A percentile compares a stretch with the other conserved stretches of the same genome.
Conservation (phyloP, 2,797 vertebrate species). For the Ctenochaetus hawaiiensis region DNA sequence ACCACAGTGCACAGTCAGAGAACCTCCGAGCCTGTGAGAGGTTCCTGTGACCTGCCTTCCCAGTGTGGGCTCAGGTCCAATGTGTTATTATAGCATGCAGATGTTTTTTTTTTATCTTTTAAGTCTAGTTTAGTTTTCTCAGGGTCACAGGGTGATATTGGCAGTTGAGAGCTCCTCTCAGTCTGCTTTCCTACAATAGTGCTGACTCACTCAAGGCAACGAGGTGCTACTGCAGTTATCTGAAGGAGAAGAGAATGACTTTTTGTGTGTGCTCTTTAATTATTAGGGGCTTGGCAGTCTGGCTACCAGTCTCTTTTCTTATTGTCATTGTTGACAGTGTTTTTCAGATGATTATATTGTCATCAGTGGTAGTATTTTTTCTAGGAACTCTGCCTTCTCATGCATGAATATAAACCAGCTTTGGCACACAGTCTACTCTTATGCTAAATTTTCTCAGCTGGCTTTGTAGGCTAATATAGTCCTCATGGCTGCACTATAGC, state of each 20-base stretch:
- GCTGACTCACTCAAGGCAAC: conserved; percentile 37
- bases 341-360: no score
- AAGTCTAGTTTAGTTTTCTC: background rate
- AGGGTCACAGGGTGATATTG: background rate
- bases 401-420: no score
- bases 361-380: no score
- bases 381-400: no score
- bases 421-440: no score
- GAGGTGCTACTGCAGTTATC: conserved; percentile 19
- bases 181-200: conserved; percentile 8
- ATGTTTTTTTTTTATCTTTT: background rate
- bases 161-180: background rate
- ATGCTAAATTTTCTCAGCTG: no score
- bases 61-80: background rate
- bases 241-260: background rate
- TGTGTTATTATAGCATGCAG: background rate
- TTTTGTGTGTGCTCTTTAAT: background rate
- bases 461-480: no score
- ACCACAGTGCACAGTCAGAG: background rate
- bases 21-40: background rate
- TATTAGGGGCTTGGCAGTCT: background rate
- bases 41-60: background rate
- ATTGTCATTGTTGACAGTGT: no score
- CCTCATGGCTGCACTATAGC: no score
- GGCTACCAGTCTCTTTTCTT: no score